Evolutionary conservation across 2,113 vertebrate genomes (phyloP), one percentile per base, ranked within the genome.

Genomic region (Prionailurus bengalensis): DNA sequence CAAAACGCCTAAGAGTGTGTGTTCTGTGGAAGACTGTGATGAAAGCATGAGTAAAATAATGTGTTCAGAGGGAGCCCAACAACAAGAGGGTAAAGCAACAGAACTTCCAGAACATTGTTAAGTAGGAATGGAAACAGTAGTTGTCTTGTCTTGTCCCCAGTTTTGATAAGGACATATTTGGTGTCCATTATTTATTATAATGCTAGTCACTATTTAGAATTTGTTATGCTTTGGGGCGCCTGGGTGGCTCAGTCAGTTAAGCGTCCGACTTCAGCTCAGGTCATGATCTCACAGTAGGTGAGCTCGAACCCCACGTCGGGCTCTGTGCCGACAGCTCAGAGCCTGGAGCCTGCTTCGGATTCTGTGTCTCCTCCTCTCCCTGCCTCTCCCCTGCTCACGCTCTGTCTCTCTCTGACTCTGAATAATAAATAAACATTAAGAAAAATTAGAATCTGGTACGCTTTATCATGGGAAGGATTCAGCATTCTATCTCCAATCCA

Each of bases 401-500:
- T 45, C 7, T 45, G 7, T 45, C 45, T 45, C 42, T 45, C 42
- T 45, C 45, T 45, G 45, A 45, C 45, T 45, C 45, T 45, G 45
- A 45, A 45, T 45, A 45, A 45, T 45, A 45, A 45, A 45, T 45
- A 9, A 45, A 9, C 45, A 45, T 45, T 45, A 45, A 45, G 45
- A 45, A 45, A 45, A 45, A 45, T 95, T 80, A 45, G 42, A 66
- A 95, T 68, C 45, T 25, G 8, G 83, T n/a, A 27, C 70, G 86
- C 55, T 94, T 92, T 42, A 70, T 89, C 36, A 21, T n/a, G 25
- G 29, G 90, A 95, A 80, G 73, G 11, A 92, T 87, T 42, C 4
- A 33, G 6, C n/a, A 53, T 65, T 79, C 19, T n/a, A 45, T 76
- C 95, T 96, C 76, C 74, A 71, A 95, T 85, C 81, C 25, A 61